phyloP scores from a whole-genome alignment of 2,797 vertebrate genomes.

The Arctocebus calabarensis region DNA sequence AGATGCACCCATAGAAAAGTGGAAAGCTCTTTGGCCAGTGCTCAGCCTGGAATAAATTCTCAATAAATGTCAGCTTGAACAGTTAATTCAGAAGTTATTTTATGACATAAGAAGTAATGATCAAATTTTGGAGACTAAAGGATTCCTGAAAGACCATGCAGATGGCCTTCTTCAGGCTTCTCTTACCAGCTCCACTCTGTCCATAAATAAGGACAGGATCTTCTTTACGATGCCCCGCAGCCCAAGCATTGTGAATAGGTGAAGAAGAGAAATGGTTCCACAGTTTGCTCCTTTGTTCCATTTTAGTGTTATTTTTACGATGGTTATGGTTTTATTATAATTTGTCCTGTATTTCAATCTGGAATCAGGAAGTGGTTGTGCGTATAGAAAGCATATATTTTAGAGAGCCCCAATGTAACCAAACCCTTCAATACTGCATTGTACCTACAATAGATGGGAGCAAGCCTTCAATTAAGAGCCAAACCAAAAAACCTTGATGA shows the following conservation, averaged over 20 bases:
- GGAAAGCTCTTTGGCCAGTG: not conserved
- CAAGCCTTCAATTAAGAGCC: constrained; percentile 67
- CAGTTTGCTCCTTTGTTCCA: constrained; percentile 31
- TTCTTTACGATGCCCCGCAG: not conserved
- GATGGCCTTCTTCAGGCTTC: not conserved
- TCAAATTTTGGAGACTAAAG: not conserved
- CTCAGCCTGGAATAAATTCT: constrained; percentile 26
- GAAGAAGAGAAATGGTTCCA: not conserved
- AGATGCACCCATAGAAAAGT: not conserved
- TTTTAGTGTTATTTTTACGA: constrained; percentile 24
- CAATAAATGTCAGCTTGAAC: not conserved
- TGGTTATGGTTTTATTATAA: constrained; percentile 53
- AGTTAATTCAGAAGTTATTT: constrained; percentile 11
- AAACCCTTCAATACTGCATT: constrained; percentile 56
- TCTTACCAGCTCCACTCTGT: not conserved
- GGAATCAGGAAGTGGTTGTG: constrained; percentile 68
- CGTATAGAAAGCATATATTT: constrained; percentile 66
- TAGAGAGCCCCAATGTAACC: constrained; percentile 51
- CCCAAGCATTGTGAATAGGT: not conserved
- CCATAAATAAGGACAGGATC: not conserved
- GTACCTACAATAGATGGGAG: constrained; percentile 52
- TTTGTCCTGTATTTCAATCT: constrained; percentile 58
- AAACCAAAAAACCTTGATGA: constrained; percentile 63
- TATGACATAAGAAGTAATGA: not conserved
- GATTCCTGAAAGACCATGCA: not conserved